Percentiles rank a stretch among this genome's conserved stretches.
These are phyloP conservation scores for Coenonympha arcania DNA, from an alignment of 2,888 invertebrate species.

Conservation along the genomic window DNA sequence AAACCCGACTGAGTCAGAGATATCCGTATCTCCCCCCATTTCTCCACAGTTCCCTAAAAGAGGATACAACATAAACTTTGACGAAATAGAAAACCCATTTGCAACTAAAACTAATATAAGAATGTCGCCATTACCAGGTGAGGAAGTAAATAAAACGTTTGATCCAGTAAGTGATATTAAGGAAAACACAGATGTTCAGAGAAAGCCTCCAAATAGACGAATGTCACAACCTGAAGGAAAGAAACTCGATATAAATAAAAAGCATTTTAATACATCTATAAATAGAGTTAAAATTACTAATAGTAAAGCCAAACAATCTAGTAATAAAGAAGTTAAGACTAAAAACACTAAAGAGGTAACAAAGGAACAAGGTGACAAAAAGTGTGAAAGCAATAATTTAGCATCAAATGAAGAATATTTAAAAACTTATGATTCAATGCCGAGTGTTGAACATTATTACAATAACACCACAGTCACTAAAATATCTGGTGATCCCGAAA, in stretches of 20 bases:
- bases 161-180: neutral
- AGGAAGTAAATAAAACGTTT: conserved; percentile 17
- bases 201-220: conserved; percentile 36
- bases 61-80: conserved; percentile 62
- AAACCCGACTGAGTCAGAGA: neutral
- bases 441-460: neutral
- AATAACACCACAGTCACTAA: neutral
- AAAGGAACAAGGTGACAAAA: neutral
- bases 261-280: neutral
- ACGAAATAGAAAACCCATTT: conserved; percentile 60
- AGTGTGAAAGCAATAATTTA: neutral
- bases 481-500: neutral
- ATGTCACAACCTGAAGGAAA: conserved; percentile 45
- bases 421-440: neutral
- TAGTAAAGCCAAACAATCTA: neutral
- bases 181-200: conserved; percentile 5
- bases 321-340: neutral
- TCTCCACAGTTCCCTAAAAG: conserved; percentile 28
- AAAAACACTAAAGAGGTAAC: neutral
- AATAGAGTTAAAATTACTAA: neutral
- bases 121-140: conserved; percentile 44
- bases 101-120: conserved; percentile 56
- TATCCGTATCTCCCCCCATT: neutral
- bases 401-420: neutral
- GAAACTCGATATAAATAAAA: conserved; percentile 24